Evolutionary conservation across 2,888 invertebrate species (phyloP).

Genomic region (Panzeria rudis): DNA sequence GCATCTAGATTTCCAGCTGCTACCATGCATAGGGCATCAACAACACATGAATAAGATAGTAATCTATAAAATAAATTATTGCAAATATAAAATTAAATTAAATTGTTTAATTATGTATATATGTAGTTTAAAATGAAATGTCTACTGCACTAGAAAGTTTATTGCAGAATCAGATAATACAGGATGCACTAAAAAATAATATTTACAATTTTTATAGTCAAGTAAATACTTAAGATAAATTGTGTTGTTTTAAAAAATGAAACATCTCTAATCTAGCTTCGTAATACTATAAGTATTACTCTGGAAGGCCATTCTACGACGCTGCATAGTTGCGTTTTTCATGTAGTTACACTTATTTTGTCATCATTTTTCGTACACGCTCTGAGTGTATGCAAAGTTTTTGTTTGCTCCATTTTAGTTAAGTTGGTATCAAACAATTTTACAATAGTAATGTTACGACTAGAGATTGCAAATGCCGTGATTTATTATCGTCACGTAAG

Average conservation of each 20-base stretch:
- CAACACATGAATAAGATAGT: conserved; percentile 88
- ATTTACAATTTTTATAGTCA: neutral
- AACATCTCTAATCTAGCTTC: neutral
- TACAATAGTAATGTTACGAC: too few species aligned
- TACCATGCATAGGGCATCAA: conserved; percentile 88
- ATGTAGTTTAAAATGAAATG: neutral
- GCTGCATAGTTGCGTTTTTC: neutral
- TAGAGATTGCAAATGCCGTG: too few species aligned
- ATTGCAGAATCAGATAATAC: neutral
- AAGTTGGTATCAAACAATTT: neutral
- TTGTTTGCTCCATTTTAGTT: neutral
- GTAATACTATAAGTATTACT: neutral
- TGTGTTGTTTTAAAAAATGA: neutral
- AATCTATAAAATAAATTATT: conserved; percentile 75
- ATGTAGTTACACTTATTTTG: neutral
- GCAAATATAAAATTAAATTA: neutral
- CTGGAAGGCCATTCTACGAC: neutral
- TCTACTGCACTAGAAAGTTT: neutral
- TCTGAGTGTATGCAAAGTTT: too few species aligned
- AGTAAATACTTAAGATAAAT: neutral
- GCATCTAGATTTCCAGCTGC: conserved; percentile 89
- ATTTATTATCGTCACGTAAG: too few species aligned
- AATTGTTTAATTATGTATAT: neutral
- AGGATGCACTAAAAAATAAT: neutral
- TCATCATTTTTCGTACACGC: neutral